These are phyloP conservation scores for Leguminivora glycinivorella DNA, from an alignment of 1,140 invertebrate species.

Conservation along the genomic window DNA sequence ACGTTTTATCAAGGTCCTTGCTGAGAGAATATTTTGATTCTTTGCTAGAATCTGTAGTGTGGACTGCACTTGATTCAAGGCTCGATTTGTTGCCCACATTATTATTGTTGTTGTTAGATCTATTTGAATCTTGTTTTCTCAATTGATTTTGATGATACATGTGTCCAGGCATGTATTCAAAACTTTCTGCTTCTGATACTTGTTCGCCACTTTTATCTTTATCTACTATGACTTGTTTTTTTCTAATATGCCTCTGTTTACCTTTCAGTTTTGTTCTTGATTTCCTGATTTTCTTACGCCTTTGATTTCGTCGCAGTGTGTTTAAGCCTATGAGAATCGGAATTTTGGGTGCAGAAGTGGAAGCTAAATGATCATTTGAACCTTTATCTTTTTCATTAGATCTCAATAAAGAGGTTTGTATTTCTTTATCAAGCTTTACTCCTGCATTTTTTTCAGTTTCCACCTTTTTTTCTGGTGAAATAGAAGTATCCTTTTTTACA, in stretches of 20 bases:
- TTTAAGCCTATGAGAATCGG: conserved; percentile 64
- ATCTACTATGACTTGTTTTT: conserved; percentile 43
- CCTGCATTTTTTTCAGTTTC: conserved; percentile 40
- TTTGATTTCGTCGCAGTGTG: conserved; percentile 53
- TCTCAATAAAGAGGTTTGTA: conserved; percentile 63
- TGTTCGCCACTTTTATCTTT: conserved; percentile 60
- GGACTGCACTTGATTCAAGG: conserved; percentile 62
- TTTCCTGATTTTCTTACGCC: conserved; percentile 49
- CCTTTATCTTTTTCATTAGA: conserved; percentile 41
- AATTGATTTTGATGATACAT: conserved; percentile 70
- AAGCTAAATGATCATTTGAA: conserved; percentile 30
- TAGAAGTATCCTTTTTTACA: conserved; percentile 50
- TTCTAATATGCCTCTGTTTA: conserved; percentile 38
- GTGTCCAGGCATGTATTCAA: conserved; percentile 78
- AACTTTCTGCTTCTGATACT: conserved; percentile 73
- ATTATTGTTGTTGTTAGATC: conserved; percentile 41
- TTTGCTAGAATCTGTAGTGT: conserved; percentile 71
- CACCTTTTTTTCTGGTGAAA: conserved; percentile 54
- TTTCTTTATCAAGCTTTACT: conserved; percentile 65
- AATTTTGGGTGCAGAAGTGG: conserved; percentile 41
- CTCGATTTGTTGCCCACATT: conserved; percentile 65
- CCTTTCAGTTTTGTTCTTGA: conserved; percentile 43
- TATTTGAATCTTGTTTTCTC: conserved; percentile 39
- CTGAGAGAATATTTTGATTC: conserved; percentile 60
- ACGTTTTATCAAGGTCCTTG: conserved; percentile 69